Evolutionary conservation across 23 tunicate species (phyloP).

Genomic region (Styela clava): DNA sequence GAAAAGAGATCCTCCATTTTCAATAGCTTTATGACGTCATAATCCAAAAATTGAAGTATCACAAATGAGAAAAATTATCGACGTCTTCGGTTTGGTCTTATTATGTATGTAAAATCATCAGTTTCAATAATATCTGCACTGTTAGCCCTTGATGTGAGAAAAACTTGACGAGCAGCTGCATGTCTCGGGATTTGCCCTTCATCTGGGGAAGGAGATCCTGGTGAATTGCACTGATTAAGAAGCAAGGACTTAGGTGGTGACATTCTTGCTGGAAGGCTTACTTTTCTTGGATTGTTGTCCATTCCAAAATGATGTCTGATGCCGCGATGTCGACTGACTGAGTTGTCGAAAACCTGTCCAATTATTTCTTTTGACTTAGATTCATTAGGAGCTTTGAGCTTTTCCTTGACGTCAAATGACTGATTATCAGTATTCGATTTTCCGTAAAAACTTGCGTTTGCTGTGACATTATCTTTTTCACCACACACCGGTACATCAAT

Average conservation of each 20-base stretch:
- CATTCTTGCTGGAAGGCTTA: neutral
- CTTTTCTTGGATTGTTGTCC: neutral
- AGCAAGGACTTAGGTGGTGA: neutral
- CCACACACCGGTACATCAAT: neutral
- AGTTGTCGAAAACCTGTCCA: neutral
- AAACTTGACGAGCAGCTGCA: neutral
- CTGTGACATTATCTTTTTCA: neutral
- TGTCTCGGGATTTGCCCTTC: neutral
- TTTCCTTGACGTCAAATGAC: neutral
- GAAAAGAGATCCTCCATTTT: no score
- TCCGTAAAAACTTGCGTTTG: neutral
- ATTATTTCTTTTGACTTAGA: neutral
- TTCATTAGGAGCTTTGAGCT: neutral
- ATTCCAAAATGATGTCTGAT: neutral
- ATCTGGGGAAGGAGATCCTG: neutral
- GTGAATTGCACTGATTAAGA: neutral
- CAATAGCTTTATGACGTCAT: no score
- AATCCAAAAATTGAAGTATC: no score
- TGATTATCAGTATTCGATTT: neutral
- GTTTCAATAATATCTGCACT: conserved; percentile 54
- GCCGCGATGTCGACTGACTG: neutral
- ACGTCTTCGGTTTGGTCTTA: conserved; percentile 30
- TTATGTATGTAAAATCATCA: conserved; percentile 71
- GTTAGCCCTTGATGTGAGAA: neutral
- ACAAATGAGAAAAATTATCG: no score